Conservation (phyloP, 2,113 vertebrate species). For the Corapipo altera region DNA sequence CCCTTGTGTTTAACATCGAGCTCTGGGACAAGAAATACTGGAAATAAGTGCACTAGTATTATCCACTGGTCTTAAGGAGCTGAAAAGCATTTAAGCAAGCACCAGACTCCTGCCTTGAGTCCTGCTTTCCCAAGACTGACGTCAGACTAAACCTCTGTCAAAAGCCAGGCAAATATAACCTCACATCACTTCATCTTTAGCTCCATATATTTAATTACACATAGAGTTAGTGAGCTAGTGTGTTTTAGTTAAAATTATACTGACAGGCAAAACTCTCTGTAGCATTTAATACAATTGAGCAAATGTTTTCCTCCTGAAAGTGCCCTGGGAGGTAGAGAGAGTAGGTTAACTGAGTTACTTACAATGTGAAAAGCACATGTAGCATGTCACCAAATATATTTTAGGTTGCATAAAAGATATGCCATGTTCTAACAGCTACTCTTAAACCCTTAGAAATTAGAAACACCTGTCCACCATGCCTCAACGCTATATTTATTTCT, state of each 20-base stretch:
- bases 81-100: neutral
- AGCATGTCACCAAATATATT: conserved; percentile 31
- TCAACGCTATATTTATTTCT: conserved; percentile 55
- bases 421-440: conserved; percentile 29
- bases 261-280: conserved; percentile 17
- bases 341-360: conserved; percentile 23
- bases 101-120: neutral
- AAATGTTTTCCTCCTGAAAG: conserved; percentile 37
- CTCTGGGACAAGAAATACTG: neutral
- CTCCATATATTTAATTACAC: conserved; percentile 28
- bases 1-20: neutral
- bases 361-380: conserved; percentile 36
- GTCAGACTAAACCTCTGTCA: neutral
- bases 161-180: neutral
- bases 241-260: conserved; percentile 15
- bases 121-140: neutral
- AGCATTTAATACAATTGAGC: conserved; percentile 40
- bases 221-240: neutral
- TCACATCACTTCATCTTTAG: neutral
- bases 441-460: conserved; percentile 38
- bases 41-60: neutral
- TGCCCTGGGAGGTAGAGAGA: conserved; percentile 16
- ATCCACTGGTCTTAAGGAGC: neutral
- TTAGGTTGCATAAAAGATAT: conserved; percentile 18
- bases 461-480: conserved; percentile 41